phyloP scores from a whole-genome alignment of 2,113 vertebrate genomes.

The Gallinago jamesoni region DNA sequence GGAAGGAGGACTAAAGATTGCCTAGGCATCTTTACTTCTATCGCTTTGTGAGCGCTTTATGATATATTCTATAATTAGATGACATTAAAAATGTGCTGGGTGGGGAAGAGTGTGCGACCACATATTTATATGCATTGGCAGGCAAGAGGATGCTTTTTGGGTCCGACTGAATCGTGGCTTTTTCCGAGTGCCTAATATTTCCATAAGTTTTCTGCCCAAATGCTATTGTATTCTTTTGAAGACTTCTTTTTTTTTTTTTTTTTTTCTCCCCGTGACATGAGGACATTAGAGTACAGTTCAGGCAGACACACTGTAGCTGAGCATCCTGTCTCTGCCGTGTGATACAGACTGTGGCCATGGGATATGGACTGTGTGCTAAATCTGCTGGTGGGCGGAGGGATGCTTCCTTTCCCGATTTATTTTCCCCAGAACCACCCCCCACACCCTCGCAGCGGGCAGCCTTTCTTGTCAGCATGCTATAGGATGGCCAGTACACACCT shows the following conservation, averaged over 20 bases:
- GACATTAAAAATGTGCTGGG: background rate
- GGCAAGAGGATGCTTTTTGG: background rate
- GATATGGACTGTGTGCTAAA: rapidly evolving
- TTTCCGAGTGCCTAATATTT: background rate
- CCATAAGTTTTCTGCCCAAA: background rate
- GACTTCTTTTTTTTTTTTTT: background rate
- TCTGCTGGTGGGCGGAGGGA: background rate
- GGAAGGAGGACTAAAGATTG: background rate
- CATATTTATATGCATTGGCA: rapidly evolving
- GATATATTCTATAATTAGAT: background rate
- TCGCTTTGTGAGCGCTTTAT: background rate
- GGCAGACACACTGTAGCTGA: background rate
- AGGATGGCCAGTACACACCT: background rate
- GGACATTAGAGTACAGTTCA: background rate
- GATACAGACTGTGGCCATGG: rapidly evolving
- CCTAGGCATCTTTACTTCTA: background rate
- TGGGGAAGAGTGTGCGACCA: background rate
- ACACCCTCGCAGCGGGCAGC: background rate
- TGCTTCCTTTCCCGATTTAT: background rate
- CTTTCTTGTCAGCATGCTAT: background rate
- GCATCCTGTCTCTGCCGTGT: background rate
- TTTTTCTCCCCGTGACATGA: background rate
- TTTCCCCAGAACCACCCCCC: background rate
- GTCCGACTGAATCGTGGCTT: background rate
- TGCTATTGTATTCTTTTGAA: background rate